phyloP scores from a whole-genome alignment of 2,113 vertebrate species.

The Tretioscincus oriximinensis region DNA sequence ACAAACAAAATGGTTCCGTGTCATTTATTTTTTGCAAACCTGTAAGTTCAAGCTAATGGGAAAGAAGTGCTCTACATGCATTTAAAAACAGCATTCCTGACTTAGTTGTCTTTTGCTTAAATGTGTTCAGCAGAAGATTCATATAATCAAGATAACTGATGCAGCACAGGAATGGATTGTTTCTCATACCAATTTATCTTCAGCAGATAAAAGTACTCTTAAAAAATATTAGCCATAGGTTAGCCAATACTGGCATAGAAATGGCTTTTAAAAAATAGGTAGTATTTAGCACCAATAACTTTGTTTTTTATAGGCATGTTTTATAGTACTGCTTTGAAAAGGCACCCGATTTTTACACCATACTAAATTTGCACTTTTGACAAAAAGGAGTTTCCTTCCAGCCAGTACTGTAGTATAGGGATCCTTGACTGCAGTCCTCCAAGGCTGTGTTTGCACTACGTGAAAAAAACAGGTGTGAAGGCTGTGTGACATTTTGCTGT shows the following conservation, averaged over 20 bases:
- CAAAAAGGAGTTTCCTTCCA: conserved; percentile 44
- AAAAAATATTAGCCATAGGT: no score
- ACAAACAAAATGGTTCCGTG: not conserved
- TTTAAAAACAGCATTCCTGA: not conserved
- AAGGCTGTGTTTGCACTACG: no score
- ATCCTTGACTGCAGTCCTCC: no score
- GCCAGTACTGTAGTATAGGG: not conserved
- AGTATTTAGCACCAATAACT: not conserved
- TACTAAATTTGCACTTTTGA: conserved; percentile 44
- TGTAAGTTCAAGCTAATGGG: no score
- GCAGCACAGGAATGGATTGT: not conserved
- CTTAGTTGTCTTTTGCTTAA: not conserved
- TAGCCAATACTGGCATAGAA: no score
- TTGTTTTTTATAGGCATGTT: not conserved
- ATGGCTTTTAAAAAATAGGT: no score
- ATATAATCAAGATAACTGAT: not conserved
- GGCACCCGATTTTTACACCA: conserved; percentile 45
- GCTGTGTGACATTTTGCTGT: no score
- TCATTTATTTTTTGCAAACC: not conserved
- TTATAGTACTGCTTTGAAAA: conserved; percentile 48
- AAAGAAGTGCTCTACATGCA: not conserved
- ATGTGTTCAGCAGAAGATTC: not conserved
- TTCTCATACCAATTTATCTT: conserved; percentile 1
- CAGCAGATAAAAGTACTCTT: no score
- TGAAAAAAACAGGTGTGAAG: no score